Conservation (phyloP, 2,797 vertebrate species). For the Lemur catta region DNA sequence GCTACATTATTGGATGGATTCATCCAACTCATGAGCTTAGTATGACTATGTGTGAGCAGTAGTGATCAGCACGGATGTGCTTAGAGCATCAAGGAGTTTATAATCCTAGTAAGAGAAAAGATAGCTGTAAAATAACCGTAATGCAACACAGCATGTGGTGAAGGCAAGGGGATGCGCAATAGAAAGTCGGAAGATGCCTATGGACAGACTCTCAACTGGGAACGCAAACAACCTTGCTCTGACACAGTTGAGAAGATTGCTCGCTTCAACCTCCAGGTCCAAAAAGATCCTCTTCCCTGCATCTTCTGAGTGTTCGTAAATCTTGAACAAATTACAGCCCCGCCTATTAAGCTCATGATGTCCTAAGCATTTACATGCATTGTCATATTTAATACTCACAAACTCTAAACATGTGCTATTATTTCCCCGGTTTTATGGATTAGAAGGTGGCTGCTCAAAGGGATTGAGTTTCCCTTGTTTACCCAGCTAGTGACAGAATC, state of each 20-base stretch:
- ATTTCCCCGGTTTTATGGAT: neutral
- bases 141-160: no score
- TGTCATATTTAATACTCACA: neutral
- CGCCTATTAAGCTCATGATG: neutral
- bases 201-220: neutral
- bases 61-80: neutral
- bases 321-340: neutral
- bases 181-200: neutral
- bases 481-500: neutral
- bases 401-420: neutral
- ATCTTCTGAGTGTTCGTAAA: neutral
- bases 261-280: rapidly evolving
- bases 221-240: neutral
- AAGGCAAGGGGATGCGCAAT: neutral
- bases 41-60: neutral
- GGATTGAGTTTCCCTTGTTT: neutral
- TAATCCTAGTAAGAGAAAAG: neutral
- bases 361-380: neutral
- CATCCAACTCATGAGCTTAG: neutral
- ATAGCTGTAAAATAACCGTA: neutral
- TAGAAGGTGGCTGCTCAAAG: neutral
- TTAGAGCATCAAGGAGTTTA: neutral
- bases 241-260: neutral
- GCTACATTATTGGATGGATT: neutral
- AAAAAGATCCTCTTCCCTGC: neutral